Base-by-base conservation (phyloP, 2,113 vertebrate genomes). In the Marcusenius ussheri region DNA sequence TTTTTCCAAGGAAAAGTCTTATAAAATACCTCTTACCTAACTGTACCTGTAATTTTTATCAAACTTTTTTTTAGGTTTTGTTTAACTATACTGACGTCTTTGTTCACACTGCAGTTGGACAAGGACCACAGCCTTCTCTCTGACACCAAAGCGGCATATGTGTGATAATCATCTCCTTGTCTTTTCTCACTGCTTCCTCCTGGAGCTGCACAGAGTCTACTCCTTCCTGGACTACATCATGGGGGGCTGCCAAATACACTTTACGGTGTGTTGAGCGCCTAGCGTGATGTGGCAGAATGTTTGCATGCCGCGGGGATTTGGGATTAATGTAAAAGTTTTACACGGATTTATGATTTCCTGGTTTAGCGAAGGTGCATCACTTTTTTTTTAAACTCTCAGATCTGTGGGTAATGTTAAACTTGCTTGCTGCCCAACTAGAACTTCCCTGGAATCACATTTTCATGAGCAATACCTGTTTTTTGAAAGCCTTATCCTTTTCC, bases 181-280 rank as follows among this genome's bases (percentile, higher is more conserved):
- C 47, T 89, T 50, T 83, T 10, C 46, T 86, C 53, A 56, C 51
- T 10, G 46, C 89, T 89, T 10, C 92, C 66, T 89, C 84, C 87
- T 91, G 90, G 96, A 98, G 98, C 96, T 98, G 93, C 97, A 97
- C 95, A 97, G 98, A 96, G 97, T 98, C 21, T 98, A 97, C 92
- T 98, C 98, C 89, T 99, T 98, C 95, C 95, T 98, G 94, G 98
- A 98, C 94, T 98, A 98, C 95, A 97, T 99, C 94, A 98, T 98
- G 98, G 98, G 98, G 0, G 97, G 98, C 94, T 99, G 98, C 93
- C 98, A 98, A 94, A 98, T 99, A 93, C 98, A 99, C 93, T 99
- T 98, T 94, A 99, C 98, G 58, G 98, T 99, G 94, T 97, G 96
- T 92, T 1, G 90, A 93, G 89, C 21, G 70, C 45, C 90, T 53